Base-by-base conservation (phyloP, 2,888 invertebrate genomes). In the Scotopteryx bipunctaria region DNA sequence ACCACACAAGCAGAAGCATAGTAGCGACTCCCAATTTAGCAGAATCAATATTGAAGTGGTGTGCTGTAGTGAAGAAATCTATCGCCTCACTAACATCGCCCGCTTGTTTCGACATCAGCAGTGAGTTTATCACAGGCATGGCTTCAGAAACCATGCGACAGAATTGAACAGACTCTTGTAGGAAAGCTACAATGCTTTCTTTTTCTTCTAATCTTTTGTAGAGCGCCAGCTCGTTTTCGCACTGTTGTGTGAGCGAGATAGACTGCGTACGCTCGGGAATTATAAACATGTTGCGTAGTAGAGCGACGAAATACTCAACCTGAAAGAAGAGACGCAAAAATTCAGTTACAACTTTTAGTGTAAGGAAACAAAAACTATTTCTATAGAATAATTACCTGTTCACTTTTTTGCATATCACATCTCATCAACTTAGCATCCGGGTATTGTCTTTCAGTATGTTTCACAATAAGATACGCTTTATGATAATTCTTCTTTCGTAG, bases 31-130 rank as follows among this genome's bases (percentile, higher is more conserved):
- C 97, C 23, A 84, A 70, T 62, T 93, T 92, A 2, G 95, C 94
- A 41, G 93, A 93, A 55, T 93, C 92, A n/a, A 97, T 93, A 44
- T 94, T 93, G 71, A 96, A 96, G 59, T 95, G 92, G 69, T 93
- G 94, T 0, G 96, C 95, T 0, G 94, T 93, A 0, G 96, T 95
- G 64, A 98, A 95, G 76, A 98, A 97, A 52, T 96, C 94, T 16
- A 98, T 95, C 0, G 98, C 95, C 78, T 98, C 98, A 44, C 94
- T 92, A 8, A 97, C 95, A 77, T 98, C 98, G 0, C 95, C 92
- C 2, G 94, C 92, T 55, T 93, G 93, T 60, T 93, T 93, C 0
- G 95, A 94, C 76, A 93, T 92, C 6, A 98, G 86, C 69, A 98
- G 83, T 13, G 94, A 92, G 61, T 94, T 93, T 51, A 97, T 93